phyloP scores from a whole-genome alignment of 2,113 vertebrate species.

The Poeciliopsis retropinna region DNA sequence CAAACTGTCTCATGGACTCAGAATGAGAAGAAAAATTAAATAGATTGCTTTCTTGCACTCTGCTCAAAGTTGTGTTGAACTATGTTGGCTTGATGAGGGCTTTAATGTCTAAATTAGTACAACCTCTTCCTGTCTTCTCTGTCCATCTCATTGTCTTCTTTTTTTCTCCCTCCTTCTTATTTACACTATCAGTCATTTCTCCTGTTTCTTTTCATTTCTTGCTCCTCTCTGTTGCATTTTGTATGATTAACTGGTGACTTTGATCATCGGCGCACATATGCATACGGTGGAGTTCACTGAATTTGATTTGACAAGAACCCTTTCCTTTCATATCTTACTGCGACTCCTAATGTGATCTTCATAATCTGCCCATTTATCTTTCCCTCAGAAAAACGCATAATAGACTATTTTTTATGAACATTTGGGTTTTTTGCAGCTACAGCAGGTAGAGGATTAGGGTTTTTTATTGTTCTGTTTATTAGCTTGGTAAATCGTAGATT shows the following conservation, averaged over 20 bases:
- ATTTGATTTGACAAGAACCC: slow-evolving; percentile 54
- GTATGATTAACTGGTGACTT: slow-evolving; percentile 67
- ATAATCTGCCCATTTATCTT: slow-evolving; percentile 25
- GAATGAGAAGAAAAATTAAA: slow-evolving; percentile 64
- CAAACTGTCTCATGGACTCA: slow-evolving; percentile 38
- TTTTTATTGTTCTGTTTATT: background rate
- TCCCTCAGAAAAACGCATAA: background rate
- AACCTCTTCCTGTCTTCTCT: slow-evolving; percentile 48
- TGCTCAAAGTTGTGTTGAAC: slow-evolving; percentile 64
- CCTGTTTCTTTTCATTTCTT: slow-evolving; percentile 21
- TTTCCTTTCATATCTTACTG: slow-evolving; percentile 49
- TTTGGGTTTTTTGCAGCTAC: slow-evolving; percentile 3
- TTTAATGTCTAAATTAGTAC: slow-evolving; percentile 75
- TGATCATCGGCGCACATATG: slow-evolving; percentile 60
- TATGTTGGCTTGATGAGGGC: slow-evolving; percentile 62
- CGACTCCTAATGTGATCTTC: slow-evolving; percentile 30
- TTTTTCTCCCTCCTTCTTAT: slow-evolving; percentile 51
- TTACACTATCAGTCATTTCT: slow-evolving; percentile 26
- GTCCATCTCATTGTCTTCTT: slow-evolving; percentile 44
- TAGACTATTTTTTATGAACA: background rate
- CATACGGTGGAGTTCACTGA: slow-evolving; percentile 26
- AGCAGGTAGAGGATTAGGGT: background rate
- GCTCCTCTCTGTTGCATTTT: slow-evolving; percentile 55
- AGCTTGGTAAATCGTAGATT: background rate
- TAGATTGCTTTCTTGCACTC: slow-evolving; percentile 63